Evolutionary conservation across 1,140 invertebrate genomes (phyloP).

Genomic region (Amyelois transitella): DNA sequence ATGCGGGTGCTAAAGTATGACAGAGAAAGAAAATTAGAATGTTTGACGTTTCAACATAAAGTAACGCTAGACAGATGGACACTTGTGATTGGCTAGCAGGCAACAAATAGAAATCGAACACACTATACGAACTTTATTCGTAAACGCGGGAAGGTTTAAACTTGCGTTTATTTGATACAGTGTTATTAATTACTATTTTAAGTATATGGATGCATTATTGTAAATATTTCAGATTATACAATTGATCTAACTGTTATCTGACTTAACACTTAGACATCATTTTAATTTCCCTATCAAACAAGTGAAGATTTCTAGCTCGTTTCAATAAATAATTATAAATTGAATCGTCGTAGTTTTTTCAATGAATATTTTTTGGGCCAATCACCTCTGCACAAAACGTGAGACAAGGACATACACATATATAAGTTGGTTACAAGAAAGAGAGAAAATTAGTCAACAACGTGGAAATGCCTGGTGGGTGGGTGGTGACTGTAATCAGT

Average conservation of each 20-base stretch:
- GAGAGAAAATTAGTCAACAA: slow-evolving; percentile 21
- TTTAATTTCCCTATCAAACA: neutral
- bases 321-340: neutral
- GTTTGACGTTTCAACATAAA: slow-evolving; percentile 40
- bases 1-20: slow-evolving; percentile 26
- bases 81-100: slow-evolving; percentile 61
- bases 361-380: slow-evolving; percentile 1
- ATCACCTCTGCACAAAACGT: slow-evolving; percentile 30
- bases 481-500: too few relatives aligned
- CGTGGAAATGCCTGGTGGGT: slow-evolving; percentile 23
- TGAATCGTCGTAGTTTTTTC: neutral
- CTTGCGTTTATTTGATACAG: neutral
- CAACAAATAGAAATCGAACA: slow-evolving; percentile 63
- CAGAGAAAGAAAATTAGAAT: slow-evolving; percentile 24
- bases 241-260: neutral
- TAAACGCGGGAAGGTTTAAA: slow-evolving; percentile 41
- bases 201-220: too few relatives aligned
- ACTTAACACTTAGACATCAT: neutral
- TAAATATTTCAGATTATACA: too few relatives aligned
- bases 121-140: slow-evolving; percentile 37
- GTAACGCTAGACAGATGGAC: slow-evolving; percentile 77
- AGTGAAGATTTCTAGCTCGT: too few relatives aligned
- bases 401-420: slow-evolving; percentile 38
- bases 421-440: slow-evolving; percentile 14
- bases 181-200: neutral